A percentile compares a stretch with the other conserved stretches of the same genome.
phyloP scores from a whole-genome alignment of 1,140 invertebrate species.

The Acyrthosiphon pisum region DNA sequence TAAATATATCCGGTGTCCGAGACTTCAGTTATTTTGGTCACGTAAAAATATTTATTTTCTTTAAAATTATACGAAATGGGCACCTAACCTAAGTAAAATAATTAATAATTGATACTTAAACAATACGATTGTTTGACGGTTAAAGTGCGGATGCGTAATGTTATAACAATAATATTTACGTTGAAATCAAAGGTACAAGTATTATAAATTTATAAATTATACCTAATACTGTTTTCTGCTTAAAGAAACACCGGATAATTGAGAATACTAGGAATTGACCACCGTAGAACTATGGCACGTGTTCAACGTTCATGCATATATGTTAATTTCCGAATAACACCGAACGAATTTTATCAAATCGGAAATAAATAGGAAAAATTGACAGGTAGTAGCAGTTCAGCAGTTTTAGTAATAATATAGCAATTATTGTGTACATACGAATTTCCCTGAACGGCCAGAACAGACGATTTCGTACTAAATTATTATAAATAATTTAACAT shows the following conservation, averaged over 20 bases:
- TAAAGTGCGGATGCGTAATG: neutral
- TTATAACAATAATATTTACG: neutral
- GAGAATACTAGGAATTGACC: neutral
- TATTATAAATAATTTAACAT: neutral
- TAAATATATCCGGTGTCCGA: neutral
- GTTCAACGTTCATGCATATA: neutral
- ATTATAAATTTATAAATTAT: conserved; percentile 5
- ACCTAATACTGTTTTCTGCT: neutral
- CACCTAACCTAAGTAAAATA: neutral
- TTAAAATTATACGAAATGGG: neutral
- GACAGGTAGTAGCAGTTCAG: neutral
- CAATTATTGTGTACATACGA: neutral
- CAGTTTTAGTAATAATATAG: neutral
- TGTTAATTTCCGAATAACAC: neutral
- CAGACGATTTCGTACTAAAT: neutral
- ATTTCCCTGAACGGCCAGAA: neutral
- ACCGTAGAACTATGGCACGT: neutral
- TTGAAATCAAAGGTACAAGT: neutral
- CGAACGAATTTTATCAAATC: neutral
- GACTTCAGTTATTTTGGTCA: neutral
- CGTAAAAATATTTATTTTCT: neutral
- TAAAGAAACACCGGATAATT: neutral
- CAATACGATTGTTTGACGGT: neutral
- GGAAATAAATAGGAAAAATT: neutral
- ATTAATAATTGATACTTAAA: neutral